These are phyloP conservation scores for Drosophila burlai DNA, from an alignment of 1,140 invertebrate species.

Conservation along the genomic window DNA sequence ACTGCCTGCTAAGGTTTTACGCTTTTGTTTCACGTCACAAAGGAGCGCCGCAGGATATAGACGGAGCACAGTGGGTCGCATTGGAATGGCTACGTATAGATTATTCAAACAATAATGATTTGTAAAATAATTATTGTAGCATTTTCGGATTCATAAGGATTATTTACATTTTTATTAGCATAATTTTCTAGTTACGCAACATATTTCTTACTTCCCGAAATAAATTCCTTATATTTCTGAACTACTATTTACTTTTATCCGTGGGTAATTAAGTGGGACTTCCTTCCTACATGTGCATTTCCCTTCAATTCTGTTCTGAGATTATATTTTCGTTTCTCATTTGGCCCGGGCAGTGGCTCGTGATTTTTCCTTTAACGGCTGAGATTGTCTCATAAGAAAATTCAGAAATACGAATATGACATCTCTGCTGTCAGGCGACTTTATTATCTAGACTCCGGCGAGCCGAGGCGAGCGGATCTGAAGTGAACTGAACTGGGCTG, in stretches of 20 bases:
- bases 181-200: neutral
- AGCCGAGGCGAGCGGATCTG: slow-evolving; percentile 28
- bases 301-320: neutral
- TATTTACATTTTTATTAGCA: neutral
- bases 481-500: slow-evolving; percentile 36
- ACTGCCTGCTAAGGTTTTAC: slow-evolving; percentile 27
- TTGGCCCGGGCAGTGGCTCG: neutral
- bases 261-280: neutral
- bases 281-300: neutral
- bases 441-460: slow-evolving; percentile 50
- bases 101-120: neutral
- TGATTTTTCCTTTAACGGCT: slow-evolving; percentile 7
- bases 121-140: neutral
- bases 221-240: neutral
- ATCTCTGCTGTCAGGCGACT: slow-evolving; percentile 43
- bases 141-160: neutral
- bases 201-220: neutral
- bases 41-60: slow-evolving; percentile 46
- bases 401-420: slow-evolving; percentile 42
- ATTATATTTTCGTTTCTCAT: neutral
- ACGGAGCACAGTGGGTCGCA: slow-evolving; percentile 19
- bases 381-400: slow-evolving; percentile 6
- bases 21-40: slow-evolving; percentile 60
- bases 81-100: neutral
- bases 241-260: neutral